phyloP scores from a whole-genome alignment of 2,113 vertebrate species.

The Rhinolophus sinicus region DNA sequence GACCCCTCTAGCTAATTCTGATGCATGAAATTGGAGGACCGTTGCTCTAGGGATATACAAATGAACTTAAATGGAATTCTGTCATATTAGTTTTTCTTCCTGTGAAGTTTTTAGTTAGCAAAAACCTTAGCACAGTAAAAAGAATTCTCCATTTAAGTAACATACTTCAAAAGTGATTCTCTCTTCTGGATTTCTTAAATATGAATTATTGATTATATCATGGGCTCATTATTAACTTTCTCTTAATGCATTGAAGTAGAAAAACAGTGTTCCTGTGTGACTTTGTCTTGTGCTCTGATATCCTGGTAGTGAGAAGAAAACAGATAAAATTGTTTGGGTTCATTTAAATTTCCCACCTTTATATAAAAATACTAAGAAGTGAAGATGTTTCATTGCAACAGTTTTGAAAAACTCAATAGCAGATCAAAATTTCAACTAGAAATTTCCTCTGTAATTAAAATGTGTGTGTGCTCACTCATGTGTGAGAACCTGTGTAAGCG shows the following conservation, averaged over 20 bases:
- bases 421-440: conserved; percentile 1
- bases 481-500: too few relatives aligned
- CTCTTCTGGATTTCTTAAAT: conserved; percentile 27
- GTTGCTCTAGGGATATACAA: not conserved
- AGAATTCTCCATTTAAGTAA: conserved; percentile 5
- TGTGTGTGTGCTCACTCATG: not conserved
- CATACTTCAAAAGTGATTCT: conserved; percentile 49
- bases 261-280: conserved; percentile 7
- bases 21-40: not conserved
- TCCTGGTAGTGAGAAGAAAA: not conserved
- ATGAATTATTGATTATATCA: conserved; percentile 39
- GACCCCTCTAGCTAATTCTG: not conserved
- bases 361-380: not conserved
- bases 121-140: not conserved
- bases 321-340: not conserved
- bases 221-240: conserved; percentile 39
- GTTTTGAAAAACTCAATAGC: not conserved
- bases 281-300: conserved; percentile 17
- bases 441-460: conserved; percentile 23
- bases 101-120: conserved; percentile 18
- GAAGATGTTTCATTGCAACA: not conserved
- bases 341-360: conserved; percentile 4
- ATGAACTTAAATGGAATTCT: conserved; percentile 6
- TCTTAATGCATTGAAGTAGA: not conserved
- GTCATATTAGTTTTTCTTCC: not conserved